Base-by-base conservation (phyloP, 2,113 vertebrate species). In the Notechis scutatus region DNA sequence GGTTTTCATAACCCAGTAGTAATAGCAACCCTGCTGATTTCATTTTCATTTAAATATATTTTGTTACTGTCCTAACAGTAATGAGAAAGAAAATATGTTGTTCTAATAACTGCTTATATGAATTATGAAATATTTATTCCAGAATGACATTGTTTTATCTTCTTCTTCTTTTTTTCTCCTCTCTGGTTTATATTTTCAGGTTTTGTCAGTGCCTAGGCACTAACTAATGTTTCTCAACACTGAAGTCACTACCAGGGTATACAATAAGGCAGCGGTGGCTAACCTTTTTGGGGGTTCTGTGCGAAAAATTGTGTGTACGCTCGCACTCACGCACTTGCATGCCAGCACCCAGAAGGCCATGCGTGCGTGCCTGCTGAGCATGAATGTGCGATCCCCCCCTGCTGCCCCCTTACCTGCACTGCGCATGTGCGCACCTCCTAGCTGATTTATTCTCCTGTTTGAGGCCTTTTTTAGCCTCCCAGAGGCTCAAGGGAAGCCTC, bases 41-140 rank as follows among this genome's bases (percentile, higher is more conserved):
- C 9, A 47, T 93, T 96, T 93, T 95, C 24, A 94, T 93, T 92
- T 93, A 91, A 93, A 54, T 10, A 86, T 96, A 96, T 96, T 95
- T 90, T 95, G 18, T 47, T 87, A 95, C 94, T 94, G 91, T 69
- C 92, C 86, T 90, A 89, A 1, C 88, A 42, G 20, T 50, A 95
- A 87, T 85, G 92, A 94, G 34, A 54, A 89, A 57, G 87, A 81
- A 89, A 94, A 88, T 91, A 54, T 18, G 0, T 1, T 89, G 0
- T 94, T 92, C 86, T 93, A 94, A 94, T 89, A 95, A 94, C 91
- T 95, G 0, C 0, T 95, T 93, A 86, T 0, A n/a, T 91, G 47
- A 50, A 85, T 94, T 92, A 89, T 92, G 23, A n/a, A 94, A 69
- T 0, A 91, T 26, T 56, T 55, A 95, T 92, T 93, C 29, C 5